phyloP scores from a whole-genome alignment of 1,140 invertebrate genomes.

The Aphelenchoides besseyi region DNA sequence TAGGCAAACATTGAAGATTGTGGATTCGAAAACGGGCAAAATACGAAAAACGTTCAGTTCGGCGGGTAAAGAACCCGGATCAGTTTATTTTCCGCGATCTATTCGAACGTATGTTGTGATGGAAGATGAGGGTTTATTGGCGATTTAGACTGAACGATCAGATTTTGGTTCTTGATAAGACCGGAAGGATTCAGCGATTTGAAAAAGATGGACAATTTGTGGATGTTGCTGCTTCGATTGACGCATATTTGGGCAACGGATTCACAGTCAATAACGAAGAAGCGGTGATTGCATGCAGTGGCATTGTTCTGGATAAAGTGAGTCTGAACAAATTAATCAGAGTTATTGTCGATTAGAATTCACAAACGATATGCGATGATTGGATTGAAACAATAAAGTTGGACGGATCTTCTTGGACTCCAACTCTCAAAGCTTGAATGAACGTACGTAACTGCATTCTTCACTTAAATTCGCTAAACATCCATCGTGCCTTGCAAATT shows the following conservation, averaged over 20 bases:
- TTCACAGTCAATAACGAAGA: constrained; percentile 49
- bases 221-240: constrained; percentile 50
- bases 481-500: neutral
- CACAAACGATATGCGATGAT: constrained; percentile 57
- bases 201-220: constrained; percentile 40
- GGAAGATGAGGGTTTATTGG: constrained; percentile 14
- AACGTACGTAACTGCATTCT: neutral
- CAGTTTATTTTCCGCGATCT: constrained; percentile 57
- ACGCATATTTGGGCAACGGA: constrained; percentile 59
- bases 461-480: neutral
- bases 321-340: neutral
- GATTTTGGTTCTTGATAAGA: constrained; percentile 56
- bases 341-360: constrained; percentile 36
- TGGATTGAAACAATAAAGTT: constrained; percentile 55
- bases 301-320: constrained; percentile 52
- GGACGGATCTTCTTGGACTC: constrained; percentile 55
- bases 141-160: constrained; percentile 38
- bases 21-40: constrained; percentile 44
- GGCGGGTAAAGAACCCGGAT: constrained; percentile 49
- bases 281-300: constrained; percentile 55
- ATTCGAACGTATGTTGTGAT: constrained; percentile 44
- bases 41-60: constrained; percentile 34
- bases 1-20: constrained; percentile 51
- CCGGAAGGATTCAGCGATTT: constrained; percentile 54
- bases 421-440: neutral